These are phyloP conservation scores for Pogonus chalceus DNA, from an alignment of 1,140 invertebrate species.

Conservation along the genomic window DNA sequence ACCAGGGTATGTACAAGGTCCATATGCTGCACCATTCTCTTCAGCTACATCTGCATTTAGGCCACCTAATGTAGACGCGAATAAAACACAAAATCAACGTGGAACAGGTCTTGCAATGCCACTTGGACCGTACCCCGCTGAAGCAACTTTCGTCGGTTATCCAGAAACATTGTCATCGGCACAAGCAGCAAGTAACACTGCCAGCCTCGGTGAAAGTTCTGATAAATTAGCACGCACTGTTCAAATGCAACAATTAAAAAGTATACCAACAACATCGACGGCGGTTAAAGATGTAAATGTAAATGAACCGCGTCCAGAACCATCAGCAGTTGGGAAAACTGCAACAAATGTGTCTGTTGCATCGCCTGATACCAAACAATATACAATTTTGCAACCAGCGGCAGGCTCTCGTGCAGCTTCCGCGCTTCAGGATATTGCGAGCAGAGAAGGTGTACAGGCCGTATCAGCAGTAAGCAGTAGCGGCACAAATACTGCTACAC, in stretches of 20 bases:
- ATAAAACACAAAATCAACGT: conserved; percentile 39
- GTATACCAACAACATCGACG: conserved; percentile 13
- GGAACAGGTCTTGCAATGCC: conserved; percentile 36
- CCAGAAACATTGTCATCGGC: too few relatives aligned
- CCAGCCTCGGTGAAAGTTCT: conserved; percentile 36
- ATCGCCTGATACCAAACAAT: conserved; percentile 57
- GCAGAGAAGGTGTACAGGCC: conserved; percentile 51
- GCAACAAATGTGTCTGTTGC: conserved; percentile 31
- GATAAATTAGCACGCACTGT: conserved; percentile 18
- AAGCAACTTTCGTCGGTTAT: conserved; percentile 53
- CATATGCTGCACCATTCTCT: conserved; percentile 42
- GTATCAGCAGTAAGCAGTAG: conserved; percentile 48
- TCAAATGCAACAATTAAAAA: conserved; percentile 19
- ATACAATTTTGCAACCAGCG: conserved; percentile 73
- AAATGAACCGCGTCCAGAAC: conserved; percentile 12
- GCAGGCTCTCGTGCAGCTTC: conserved; percentile 64
- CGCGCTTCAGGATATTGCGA: conserved; percentile 62
- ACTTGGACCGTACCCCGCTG: conserved; percentile 49
- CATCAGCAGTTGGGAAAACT: conserved; percentile 15
- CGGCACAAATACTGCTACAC: conserved; percentile 18
- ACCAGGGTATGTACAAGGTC: neutral
- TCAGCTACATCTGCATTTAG: conserved; percentile 64
- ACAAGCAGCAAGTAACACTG: conserved; percentile 32
- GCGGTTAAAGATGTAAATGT: too few relatives aligned
- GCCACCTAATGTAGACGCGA: conserved; percentile 47